These are phyloP conservation scores for Nematostella vectensis DNA, from an alignment of 92 coral and sea anemone genomes.

Conservation along the genomic window DNA sequence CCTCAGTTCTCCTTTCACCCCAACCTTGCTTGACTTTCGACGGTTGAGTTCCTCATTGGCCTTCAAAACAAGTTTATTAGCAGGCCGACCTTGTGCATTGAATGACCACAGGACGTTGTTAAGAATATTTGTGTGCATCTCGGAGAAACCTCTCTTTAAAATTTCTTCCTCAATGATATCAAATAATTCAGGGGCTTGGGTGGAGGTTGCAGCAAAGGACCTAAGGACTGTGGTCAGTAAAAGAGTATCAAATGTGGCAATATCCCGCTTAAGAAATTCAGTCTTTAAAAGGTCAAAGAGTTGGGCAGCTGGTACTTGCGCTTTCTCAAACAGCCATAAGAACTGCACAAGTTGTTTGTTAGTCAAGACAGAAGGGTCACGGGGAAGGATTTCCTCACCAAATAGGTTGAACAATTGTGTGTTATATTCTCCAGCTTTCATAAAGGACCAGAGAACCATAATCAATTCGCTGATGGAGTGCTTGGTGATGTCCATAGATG, in stretches of 20 bases:
- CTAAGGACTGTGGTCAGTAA: conserved; percentile 20
- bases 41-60: conserved; percentile 6
- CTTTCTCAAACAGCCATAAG: conserved; percentile 24
- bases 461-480: conserved; percentile 12
- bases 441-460: conserved; percentile 34
- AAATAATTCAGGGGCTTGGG: conserved; percentile 3
- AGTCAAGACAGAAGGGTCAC: conserved; percentile 13
- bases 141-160: conserved; percentile 5
- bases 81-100: background rate
- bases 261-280: conserved; percentile 12
- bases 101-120: conserved; percentile 22
- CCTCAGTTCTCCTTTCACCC: background rate
- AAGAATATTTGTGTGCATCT: conserved; percentile 18
- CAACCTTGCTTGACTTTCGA: conserved; percentile 1
- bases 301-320: conserved; percentile 8
- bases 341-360: conserved; percentile 19
- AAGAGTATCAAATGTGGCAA: conserved; percentile 15
- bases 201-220: conserved; percentile 9
- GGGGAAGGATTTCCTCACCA: conserved; percentile 12
- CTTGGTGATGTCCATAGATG: conserved; percentile 1
- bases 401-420: conserved; percentile 11
- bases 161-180: conserved; percentile 9
- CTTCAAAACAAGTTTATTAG: conserved; percentile 2
- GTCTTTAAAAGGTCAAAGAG: conserved; percentile 11
- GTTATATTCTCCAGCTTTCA: conserved; percentile 24